Evolutionary conservation across 2,888 invertebrate species (phyloP).

Genomic region (Miltochrista miniata): DNA sequence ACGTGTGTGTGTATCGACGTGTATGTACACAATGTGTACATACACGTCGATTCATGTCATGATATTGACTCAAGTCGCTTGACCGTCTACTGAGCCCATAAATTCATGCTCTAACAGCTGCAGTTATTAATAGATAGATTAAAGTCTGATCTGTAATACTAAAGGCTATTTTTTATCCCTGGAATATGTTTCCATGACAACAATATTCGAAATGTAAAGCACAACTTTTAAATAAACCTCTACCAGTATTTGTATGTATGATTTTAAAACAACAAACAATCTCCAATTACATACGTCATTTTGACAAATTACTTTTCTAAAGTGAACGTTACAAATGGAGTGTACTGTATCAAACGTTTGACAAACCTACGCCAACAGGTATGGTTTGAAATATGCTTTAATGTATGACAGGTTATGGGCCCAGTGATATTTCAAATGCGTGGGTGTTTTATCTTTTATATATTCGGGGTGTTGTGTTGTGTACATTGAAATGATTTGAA

Average conservation of each 20-base stretch:
- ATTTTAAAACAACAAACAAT: conserved; percentile 22
- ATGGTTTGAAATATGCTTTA: conserved; percentile 6
- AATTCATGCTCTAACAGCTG: too few species aligned
- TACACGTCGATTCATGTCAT: too few species aligned
- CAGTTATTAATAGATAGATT: too few species aligned
- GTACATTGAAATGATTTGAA: neutral
- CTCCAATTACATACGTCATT: conserved; percentile 4
- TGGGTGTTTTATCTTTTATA: conserved; percentile 1
- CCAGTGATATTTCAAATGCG: conserved; percentile 4
- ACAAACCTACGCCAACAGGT: conserved; percentile 9
- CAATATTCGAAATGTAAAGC: conserved; percentile 7
- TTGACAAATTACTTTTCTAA: conserved; percentile 6
- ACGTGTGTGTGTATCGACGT: too few species aligned
- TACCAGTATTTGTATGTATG: conserved; percentile 24
- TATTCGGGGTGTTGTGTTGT: neutral
- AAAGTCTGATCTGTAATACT: too few species aligned
- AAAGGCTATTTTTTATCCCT: too few species aligned
- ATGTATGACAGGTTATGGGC: neutral
- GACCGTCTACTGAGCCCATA: too few species aligned
- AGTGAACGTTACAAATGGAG: conserved; percentile 6
- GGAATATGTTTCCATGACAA: too few species aligned
- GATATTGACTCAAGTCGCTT: too few species aligned
- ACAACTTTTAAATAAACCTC: conserved; percentile 33
- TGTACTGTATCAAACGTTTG: conserved; percentile 9
- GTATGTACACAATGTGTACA: too few species aligned